Percentiles rank a stretch among this genome's conserved stretches.
These are phyloP conservation scores for Oscheius onirici DNA, from an alignment of 2,888 invertebrate genomes.

Conservation along the genomic window DNA sequence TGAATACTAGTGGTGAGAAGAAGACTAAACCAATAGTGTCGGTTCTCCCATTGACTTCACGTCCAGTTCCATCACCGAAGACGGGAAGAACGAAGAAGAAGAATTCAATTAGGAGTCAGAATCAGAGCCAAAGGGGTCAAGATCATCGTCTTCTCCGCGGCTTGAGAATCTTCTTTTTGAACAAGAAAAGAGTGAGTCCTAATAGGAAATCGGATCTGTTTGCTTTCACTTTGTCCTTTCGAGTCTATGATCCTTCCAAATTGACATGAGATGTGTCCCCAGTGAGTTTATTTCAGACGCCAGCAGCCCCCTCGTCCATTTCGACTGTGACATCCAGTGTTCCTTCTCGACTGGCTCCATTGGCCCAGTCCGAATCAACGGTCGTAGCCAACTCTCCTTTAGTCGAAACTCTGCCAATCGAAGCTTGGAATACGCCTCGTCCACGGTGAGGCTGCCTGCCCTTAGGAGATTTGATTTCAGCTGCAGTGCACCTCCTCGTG, in stretches of 20 bases:
- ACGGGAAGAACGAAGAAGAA: constrained; percentile 26
- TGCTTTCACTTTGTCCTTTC: constrained; percentile 3
- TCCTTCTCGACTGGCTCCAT: constrained; percentile 45
- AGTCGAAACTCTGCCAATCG: constrained; percentile 62
- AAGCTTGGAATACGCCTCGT: constrained; percentile 28
- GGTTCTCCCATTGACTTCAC: constrained; percentile 12
- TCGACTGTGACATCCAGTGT: not conserved
- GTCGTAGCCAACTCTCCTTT: constrained; percentile 65
- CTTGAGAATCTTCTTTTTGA: constrained; percentile 47
- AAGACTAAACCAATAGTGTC: constrained; percentile 8
- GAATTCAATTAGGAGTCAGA: constrained; percentile 30
- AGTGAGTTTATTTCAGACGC: constrained; percentile 11
- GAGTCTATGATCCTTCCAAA: not conserved
- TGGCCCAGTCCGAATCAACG: constrained; percentile 63
- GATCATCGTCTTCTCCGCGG: constrained; percentile 50
- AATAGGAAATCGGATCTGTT: constrained; percentile 6
- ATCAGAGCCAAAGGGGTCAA: constrained; percentile 29
- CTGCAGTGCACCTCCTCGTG: constrained; percentile 15
- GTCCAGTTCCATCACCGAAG: constrained; percentile 25
- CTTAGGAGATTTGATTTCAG: constrained; percentile 25
- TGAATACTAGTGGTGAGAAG: constrained; percentile 53
- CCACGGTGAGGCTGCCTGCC: constrained; percentile 19
- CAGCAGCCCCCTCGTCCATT: not conserved
- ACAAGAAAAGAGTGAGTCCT: constrained; percentile 19
- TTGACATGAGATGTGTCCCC: not conserved